Percentiles rank a stretch among this genome's conserved stretches.
These are phyloP conservation scores for Sclerodermus sp. DNA, from an alignment of 2,888 invertebrate genomes.

Conservation along the genomic window DNA sequence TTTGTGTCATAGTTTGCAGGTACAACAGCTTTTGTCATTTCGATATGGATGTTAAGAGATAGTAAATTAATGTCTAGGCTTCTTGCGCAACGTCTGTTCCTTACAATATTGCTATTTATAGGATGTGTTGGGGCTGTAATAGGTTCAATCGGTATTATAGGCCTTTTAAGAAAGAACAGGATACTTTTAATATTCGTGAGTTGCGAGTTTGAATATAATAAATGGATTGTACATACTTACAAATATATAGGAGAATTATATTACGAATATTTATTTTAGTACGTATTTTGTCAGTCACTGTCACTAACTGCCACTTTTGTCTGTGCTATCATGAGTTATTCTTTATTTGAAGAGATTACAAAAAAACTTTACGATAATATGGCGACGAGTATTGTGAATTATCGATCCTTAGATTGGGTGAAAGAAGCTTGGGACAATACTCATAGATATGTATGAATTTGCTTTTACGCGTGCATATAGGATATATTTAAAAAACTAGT, in stretches of 20 bases:
- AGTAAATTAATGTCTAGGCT: constrained; percentile 36
- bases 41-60: constrained; percentile 37
- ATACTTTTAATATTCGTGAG: constrained; percentile 29
- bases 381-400: constrained; percentile 31
- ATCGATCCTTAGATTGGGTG: constrained; percentile 30
- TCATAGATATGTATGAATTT: constrained; percentile 35
- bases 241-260: neutral
- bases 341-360: constrained; percentile 36
- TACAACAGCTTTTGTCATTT: constrained; percentile 29
- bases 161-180: constrained; percentile 28
- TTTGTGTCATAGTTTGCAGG: constrained; percentile 34
- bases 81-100: constrained; percentile 33
- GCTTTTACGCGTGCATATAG: neutral
- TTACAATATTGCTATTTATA: constrained; percentile 30
- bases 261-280: constrained; percentile 25
- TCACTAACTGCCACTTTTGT: constrained; percentile 33
- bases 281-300: constrained; percentile 28
- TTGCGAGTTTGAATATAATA: neutral
- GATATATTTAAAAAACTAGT: no score
- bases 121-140: constrained; percentile 24
- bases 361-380: constrained; percentile 37
- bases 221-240: neutral
- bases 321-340: constrained; percentile 34
- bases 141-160: constrained; percentile 35
- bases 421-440: constrained; percentile 44